Base-by-base conservation (phyloP, 2,888 invertebrate species). In the Palloptera scutellata region DNA sequence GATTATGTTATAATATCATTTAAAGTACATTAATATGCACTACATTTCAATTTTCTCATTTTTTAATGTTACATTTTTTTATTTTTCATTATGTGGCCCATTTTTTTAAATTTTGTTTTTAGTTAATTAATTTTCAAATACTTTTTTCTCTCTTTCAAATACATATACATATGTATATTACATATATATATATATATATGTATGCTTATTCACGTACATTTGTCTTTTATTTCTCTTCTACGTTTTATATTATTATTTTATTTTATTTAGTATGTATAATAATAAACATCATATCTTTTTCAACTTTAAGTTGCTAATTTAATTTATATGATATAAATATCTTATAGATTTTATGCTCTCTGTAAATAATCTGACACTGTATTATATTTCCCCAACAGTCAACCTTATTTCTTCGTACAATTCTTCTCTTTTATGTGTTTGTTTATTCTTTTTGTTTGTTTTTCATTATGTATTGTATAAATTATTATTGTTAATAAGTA, bases 291-390 rank as follows among this genome's bases (percentile, higher is more conserved):
- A 52, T 63, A 63, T 69, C 19, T 45, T 53, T 58, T 69, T 64
- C 62, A 55, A 57, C 61, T 52, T 41, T 45, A 66, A 58, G 42
- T 66, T 63, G 52, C 57, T 61, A 61, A 57, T 67, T 58, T 20
- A 43, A 57, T 67, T 65, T 57, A n/a, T 66, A 19, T 51, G 55
- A 30, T 30, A 55, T 64, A 64, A 66, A 69, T 70, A 72, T 71
- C 72, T 70, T 70, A 74, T 75, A 74, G 68, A 68, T 74, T 70
- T 72, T 30, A 30, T 30, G 30, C 30, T 30, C 30, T 30, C 30
- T 30, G 30, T 30, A 30, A 30, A 30, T 30, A 30, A 30, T 30
- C 30, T 30, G 30, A 30, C 30, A 30, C 30, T 30, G 30, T 30
- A 30, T 30, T 6, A 4, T 30, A 2, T 30, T 30, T 30, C 6